Evolutionary conservation across 53 echinoderm and acorn worm genomes (phyloP).

Genomic region (Crossaster papposus): DNA sequence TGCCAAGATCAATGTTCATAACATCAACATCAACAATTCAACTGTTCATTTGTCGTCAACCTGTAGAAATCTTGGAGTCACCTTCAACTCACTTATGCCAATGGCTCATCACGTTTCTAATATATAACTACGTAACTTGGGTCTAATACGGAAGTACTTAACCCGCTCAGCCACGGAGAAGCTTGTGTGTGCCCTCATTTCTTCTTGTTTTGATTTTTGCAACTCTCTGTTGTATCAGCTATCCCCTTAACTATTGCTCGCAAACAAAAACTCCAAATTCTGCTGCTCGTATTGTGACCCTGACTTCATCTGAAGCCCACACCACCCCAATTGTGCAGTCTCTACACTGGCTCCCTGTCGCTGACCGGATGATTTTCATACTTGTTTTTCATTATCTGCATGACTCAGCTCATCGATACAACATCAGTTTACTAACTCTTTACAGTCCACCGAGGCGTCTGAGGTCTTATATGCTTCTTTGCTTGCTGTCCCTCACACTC

Average conservation of each 20-base stretch:
- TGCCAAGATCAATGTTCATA: neutral
- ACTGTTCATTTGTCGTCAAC: neutral
- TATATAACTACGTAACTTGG: neutral
- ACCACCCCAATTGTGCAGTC: conserved; percentile 1
- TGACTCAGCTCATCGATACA: no score
- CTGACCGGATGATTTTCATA: neutral
- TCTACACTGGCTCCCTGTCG: neutral
- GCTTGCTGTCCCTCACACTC: no score
- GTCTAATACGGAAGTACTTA: conserved; percentile 1
- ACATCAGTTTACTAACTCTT: no score
- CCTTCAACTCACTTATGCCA: neutral
- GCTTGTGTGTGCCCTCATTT: neutral
- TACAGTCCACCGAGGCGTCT: no score
- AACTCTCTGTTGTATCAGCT: neutral
- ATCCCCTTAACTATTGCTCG: neutral
- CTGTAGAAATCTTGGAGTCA: conserved; percentile 4
- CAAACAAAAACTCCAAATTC: neutral
- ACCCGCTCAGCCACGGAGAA: conserved; percentile 24
- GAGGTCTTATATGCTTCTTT: no score
- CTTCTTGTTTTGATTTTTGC: conserved; percentile 7
- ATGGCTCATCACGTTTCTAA: conserved; percentile 11
- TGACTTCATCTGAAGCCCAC: neutral
- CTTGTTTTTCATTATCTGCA: no score
- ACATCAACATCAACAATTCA: neutral
- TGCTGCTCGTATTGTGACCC: neutral